Conservation (phyloP, 2,888 invertebrate genomes). For the Lissocephala sabroskyi region DNA sequence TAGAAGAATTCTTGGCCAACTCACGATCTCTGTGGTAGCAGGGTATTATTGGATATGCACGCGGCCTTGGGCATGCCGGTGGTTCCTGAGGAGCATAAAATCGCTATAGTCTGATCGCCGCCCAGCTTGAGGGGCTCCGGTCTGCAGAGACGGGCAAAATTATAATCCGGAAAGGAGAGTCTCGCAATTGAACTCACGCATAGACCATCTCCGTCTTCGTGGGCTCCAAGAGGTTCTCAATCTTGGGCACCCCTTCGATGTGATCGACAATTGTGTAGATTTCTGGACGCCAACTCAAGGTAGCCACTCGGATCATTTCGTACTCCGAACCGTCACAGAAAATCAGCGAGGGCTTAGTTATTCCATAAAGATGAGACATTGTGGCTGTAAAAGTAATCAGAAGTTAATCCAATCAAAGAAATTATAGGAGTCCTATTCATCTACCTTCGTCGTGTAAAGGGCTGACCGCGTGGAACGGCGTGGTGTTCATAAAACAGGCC, state of each 20-base stretch:
- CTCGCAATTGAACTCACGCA: constrained; percentile 42
- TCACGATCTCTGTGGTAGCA: no score
- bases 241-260: neutral
- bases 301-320: constrained; percentile 11
- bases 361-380: constrained; percentile 58
- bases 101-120: constrained; percentile 31
- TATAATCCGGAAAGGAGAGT: no score
- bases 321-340: constrained; percentile 28
- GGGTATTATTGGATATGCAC: constrained; percentile 17
- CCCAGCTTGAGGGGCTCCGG: constrained; percentile 26
- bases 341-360: constrained; percentile 18
- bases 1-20: constrained; percentile 12
- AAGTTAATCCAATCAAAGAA: no score
- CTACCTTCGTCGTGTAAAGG: no score
- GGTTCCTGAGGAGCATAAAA: constrained; percentile 50
- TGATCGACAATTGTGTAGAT: constrained; percentile 22
- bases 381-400: no score
- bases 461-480: constrained; percentile 36
- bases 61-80: constrained; percentile 50
- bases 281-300: neutral
- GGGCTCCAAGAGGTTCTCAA: constrained; percentile 13
- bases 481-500: constrained; percentile 34
- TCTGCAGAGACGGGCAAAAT: constrained; percentile 20
- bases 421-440: constrained; percentile 7
- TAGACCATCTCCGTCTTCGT: constrained; percentile 10